These are phyloP conservation scores for Melozone crissalis DNA, from an alignment of 2,113 vertebrate species.

Conservation along the genomic window DNA sequence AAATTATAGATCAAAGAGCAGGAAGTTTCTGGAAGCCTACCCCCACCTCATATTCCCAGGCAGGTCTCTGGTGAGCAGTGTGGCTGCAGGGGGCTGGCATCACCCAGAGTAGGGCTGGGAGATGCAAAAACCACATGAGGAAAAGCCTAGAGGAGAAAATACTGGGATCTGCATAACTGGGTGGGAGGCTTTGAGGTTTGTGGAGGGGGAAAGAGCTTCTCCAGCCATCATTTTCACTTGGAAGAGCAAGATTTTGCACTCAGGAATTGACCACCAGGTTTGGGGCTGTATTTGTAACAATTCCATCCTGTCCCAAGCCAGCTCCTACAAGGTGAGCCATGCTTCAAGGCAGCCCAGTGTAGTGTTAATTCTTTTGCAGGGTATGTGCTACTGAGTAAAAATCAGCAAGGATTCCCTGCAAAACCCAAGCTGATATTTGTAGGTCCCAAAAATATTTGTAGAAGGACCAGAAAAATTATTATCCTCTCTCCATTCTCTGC, in stretches of 20 bases:
- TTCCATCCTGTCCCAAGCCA: neutral
- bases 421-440: neutral
- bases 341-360: neutral
- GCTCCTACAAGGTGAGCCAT: neutral
- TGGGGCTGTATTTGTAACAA: neutral
- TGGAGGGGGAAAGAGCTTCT: neutral
- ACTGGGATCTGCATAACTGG: neutral
- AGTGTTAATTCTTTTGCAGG: neutral
- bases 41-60: neutral
- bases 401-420: neutral
- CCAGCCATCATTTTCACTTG: neutral
- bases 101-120: neutral
- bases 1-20: slow-evolving; percentile 15
- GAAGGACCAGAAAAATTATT: neutral
- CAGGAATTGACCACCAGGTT: neutral
- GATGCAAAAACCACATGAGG: fast-evolving
- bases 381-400: fast-evolving
- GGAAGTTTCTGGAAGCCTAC: neutral
- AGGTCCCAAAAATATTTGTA: neutral
- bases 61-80: neutral
- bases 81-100: neutral
- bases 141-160: neutral
- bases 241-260: neutral
- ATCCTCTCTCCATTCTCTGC: neutral
- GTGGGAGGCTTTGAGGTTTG: neutral